Base-by-base conservation (phyloP, 1,140 invertebrate genomes). In the Pogonognathellus flavescens region DNA sequence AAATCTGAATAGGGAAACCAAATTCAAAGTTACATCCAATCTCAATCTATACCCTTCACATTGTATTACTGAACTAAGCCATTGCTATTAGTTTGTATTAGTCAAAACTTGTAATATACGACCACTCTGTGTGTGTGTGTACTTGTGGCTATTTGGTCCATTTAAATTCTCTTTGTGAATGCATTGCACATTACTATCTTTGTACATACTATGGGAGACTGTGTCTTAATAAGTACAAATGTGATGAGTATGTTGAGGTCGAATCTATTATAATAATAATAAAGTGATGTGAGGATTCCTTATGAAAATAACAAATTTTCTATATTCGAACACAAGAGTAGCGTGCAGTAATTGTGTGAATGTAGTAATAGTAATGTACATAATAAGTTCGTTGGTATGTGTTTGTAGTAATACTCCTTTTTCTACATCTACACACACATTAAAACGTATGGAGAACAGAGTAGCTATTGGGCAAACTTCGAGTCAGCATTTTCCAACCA, bases 11-110 rank as follows among this genome's bases (percentile, higher is more conserved):
- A 52, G 55, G 18, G 31, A 60, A 85, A 62, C 72, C 62, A 82
- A 86, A 86, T 86, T 85, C 84, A 84, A 85, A 82, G 31, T 41
- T 41, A 82, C 81, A 82, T 82, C 57, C 81, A 82, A 82, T 82
- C 81, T 82, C 81, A 82, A 82, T 82, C 81, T 50, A 82, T 82
- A 59, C 81, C 81, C 57, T 82, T 82, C 81, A 62, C 50, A 22
- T 62, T 14, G 18, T 50, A 82, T 82, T 82, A 82, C 55, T 31
- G 4, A 81, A 53, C 53, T 22, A 31, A 81, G 20, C 52, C 41
- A 80, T 80, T 80, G 53, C n/a, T 76, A 76, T 76, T 76, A 76
- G 70, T 41, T 41, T 41, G 31, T 41, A 41, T 41, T 41, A 41
- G 31, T 41, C 31, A 41, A 41, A 41, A 41, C 31, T 41, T 41